Evolutionary conservation across 2,113 vertebrate species (phyloP), one percentile per base, ranked within the genome.

Genomic region (Leuciscus idus): DNA sequence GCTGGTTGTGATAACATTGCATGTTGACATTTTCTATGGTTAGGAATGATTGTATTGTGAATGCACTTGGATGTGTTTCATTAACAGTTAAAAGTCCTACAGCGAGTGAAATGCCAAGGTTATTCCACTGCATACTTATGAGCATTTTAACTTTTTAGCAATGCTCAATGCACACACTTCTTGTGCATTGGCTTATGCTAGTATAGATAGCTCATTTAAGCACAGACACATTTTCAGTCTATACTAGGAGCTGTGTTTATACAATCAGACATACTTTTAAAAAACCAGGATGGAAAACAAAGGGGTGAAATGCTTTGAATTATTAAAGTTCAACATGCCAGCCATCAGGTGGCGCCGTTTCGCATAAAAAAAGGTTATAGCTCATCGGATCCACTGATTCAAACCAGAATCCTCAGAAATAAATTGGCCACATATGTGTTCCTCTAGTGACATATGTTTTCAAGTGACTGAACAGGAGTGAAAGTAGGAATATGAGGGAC

Each of bases 311-410:
- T 93, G 81, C 78, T 81, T 83, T 92, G 90, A 3, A 50, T 75
- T 26, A 93, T 92, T 92, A 92, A 87, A 77, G 39, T 23, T 91
- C 87, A 33, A 93, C 92, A 91, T 93, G 92, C 91, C 92, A 93
- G 88, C 92, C 94, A 94, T 90, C 89, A 94, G 93, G 93, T 93
- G 94, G 92, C 90, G 88, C 88, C 91, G 90, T 92, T 93, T 91
- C 78, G 30, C 85, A 89, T 46, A 52, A 13, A 36, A 70, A 70
- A 39, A 13, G 19, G 26, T 21, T 30, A 10, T 12, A 85, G 74
- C 2, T 48, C 28, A 10, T 2, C 21, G n/a, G 82, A 7, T 26
- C 8, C 23, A 59, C n/a, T 66, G 17, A 75, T 52, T 70, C 5
- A 70, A 83, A 52, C 26, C 64, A 33, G 26, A 48, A 48, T 23